These are phyloP conservation scores for Apis laboriosa DNA, from an alignment of 1,140 invertebrate species.

Conservation along the genomic window DNA sequence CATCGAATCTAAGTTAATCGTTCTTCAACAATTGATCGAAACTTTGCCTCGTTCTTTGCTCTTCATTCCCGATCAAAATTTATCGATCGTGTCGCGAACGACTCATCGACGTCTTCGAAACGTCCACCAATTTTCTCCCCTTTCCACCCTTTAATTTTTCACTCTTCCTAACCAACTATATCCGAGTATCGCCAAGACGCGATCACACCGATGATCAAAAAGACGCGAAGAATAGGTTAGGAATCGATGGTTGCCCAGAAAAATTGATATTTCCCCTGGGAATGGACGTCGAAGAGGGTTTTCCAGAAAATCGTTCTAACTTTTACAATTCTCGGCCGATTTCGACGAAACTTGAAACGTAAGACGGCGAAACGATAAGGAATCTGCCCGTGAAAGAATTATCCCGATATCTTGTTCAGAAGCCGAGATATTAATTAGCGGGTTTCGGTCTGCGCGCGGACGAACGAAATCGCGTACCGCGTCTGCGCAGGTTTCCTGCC, in stretches of 20 bases:
- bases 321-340: conserved; percentile 19
- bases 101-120: too few species aligned
- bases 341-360: conserved; percentile 62
- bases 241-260: neutral
- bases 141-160: neutral
- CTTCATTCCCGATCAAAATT: neutral
- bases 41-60: neutral
- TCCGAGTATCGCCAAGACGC: neutral
- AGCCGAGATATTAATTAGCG: conserved; percentile 67
- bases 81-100: neutral
- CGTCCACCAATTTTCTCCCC: too few species aligned
- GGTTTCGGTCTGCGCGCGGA: conserved; percentile 70
- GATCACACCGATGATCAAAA: accelerated
- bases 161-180: accelerated
- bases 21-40: neutral
- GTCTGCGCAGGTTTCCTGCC: conserved; percentile 73
- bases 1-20: conserved; percentile 15
- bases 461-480: conserved; percentile 34
- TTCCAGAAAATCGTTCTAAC: conserved; percentile 53
- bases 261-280: neutral
- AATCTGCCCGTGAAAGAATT: conserved; percentile 65
- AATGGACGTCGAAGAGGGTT: conserved; percentile 20
- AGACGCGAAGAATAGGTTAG: accelerated
- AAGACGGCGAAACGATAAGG: conserved; percentile 74
- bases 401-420: conserved; percentile 38